Evolutionary conservation across 2,113 vertebrate genomes (phyloP).

Genomic region (Laticauda laticaudata): DNA sequence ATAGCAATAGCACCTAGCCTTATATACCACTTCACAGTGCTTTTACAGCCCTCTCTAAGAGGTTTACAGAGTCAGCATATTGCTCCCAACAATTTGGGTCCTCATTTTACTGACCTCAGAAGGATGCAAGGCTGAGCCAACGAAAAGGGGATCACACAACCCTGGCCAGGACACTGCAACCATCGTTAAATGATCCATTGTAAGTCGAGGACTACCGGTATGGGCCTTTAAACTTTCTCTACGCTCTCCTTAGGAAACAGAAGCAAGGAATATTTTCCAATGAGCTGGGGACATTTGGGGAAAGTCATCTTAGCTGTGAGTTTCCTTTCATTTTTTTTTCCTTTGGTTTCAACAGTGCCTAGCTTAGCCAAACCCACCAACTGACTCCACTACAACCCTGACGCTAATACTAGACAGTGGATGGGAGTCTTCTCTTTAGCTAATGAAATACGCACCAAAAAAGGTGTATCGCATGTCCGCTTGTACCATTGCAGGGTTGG

Average conservation of each 20-base stretch:
- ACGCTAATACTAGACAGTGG: not conserved
- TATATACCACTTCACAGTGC: too few relatives aligned
- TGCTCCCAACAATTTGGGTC: too few relatives aligned
- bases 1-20: too few relatives aligned
- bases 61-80: too few relatives aligned
- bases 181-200: not conserved
- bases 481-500: not conserved
- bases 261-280: not conserved
- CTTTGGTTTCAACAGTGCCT: not conserved
- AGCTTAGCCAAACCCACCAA: not conserved
- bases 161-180: too few relatives aligned
- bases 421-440: not conserved
- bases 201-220: too few relatives aligned
- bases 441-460: not conserved
- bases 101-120: too few relatives aligned
- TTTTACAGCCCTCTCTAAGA: too few relatives aligned
- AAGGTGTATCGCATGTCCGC: fast-evolving
- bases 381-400: not conserved
- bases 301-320: not conserved
- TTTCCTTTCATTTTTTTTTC: not conserved
- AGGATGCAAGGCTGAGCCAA: too few relatives aligned
- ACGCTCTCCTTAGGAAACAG: not conserved
- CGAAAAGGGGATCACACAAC: not conserved
- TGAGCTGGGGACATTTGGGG: not conserved
- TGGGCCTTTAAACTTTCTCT: not conserved